Evolutionary conservation across 2,113 vertebrate species (phyloP).

Genomic region (Trichechus manatus): DNA sequence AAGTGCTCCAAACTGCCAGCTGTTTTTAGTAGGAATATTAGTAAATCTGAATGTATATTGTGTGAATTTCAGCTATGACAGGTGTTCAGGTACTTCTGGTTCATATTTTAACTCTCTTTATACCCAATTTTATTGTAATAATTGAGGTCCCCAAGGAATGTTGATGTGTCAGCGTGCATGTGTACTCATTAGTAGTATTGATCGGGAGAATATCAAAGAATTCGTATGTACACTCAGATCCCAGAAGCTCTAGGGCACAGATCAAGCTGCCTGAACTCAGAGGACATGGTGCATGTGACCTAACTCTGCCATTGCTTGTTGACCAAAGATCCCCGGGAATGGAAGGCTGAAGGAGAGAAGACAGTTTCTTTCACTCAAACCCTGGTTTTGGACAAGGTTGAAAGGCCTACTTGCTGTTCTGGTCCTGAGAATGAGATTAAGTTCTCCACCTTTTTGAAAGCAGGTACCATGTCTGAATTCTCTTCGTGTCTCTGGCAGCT

Average conservation of each 20-base stretch:
- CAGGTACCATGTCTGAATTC: neutral
- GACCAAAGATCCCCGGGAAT: neutral
- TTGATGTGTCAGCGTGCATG: neutral
- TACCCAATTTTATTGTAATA: neutral
- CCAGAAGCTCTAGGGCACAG: neutral
- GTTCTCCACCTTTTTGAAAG: neutral
- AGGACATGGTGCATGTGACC: neutral
- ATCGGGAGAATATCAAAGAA: neutral
- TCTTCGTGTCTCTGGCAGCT: neutral
- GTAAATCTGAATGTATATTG: neutral
- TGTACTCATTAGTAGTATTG: neutral
- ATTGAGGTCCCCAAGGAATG: neutral
- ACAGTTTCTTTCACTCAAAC: neutral
- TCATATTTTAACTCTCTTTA: neutral
- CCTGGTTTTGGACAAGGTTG: neutral
- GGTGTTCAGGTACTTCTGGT: neutral
- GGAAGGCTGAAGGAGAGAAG: neutral
- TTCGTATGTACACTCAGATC: neutral
- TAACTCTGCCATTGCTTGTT: neutral
- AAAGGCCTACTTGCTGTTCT: neutral
- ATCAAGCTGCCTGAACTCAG: neutral
- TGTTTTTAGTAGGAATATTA: neutral
- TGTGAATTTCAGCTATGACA: constrained; percentile 19
- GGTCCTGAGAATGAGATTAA: neutral
- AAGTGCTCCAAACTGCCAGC: neutral